Base-by-base conservation (phyloP, 1,140 invertebrate genomes). In the Heterodera carotae region DNA sequence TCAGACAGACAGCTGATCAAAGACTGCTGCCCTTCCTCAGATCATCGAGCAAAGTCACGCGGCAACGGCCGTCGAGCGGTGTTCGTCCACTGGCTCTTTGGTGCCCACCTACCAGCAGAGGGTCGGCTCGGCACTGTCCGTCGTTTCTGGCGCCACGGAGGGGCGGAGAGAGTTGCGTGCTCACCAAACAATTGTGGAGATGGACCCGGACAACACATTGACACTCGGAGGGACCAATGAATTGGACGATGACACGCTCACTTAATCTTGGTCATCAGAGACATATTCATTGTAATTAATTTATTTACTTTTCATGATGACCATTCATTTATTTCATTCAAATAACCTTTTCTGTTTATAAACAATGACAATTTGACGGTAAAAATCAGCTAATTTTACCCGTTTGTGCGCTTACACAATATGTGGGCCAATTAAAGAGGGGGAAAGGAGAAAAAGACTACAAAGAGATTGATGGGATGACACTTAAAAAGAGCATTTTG, bases 151-250 rank as follows among this genome's bases (percentile, higher is more conserved):
- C 33, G 43, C 25, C 36, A 73, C 39, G n/a, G 71, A 56, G 36
- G 34, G 25, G 27, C 59, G 27, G 64, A 36, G 71, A 29, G 29
- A 64, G 10, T 62, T 64, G 25, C 56, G 71, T n/a, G 56, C 59
- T 25, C 71, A 73, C 27, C 71, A 74, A 27, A 74, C 71, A 27
- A 74, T 74, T 10, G 71, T 74, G 27, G 71, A 74, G 27, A 74
- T 59, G 53, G 71, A 74, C 27, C 71, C 71, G 64, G 71, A 74
- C 29, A 74, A 74, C 64, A 74, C 71, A 29, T 18, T 74, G 71
- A 53, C 48, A 22, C 53, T 74, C 36, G 71, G 71, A 15, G 71
- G 59, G 59, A 53, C 56, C 4, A 43, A 59, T 6, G 27, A 31
- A 25, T 36, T 62, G 18, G 64, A 59, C 0, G 71, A 74, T 25